Conservation (phyloP, 2,888 invertebrate genomes). For the Halictus quadricinctus region DNA sequence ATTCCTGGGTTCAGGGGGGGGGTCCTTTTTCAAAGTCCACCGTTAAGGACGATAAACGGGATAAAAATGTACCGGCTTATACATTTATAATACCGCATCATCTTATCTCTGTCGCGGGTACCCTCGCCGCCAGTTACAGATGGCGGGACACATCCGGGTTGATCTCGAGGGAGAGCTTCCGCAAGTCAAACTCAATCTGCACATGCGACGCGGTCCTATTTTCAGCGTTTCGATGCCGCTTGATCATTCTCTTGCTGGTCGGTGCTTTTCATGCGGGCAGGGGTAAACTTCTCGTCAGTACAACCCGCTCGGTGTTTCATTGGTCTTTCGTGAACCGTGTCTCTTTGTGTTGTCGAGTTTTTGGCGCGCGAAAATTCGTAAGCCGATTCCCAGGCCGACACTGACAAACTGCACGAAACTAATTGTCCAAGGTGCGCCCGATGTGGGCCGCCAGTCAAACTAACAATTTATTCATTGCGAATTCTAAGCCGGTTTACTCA, state of each 20-base stretch:
- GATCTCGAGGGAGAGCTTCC: constrained; percentile 29
- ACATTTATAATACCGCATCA: constrained; percentile 67
- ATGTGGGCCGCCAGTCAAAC: background rate
- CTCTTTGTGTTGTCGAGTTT: constrained; percentile 20
- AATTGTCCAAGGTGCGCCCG: background rate
- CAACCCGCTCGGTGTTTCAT: constrained; percentile 7
- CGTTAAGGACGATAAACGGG: constrained; percentile 60
- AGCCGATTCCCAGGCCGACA: background rate
- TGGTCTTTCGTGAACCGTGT: constrained; percentile 5
- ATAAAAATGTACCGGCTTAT: constrained; percentile 58
- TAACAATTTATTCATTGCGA: background rate
- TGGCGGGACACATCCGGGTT: constrained; percentile 49
- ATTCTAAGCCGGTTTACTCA: background rate
- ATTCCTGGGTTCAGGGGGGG: background rate
- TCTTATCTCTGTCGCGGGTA: constrained; percentile 51
- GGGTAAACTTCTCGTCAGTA: constrained; percentile 6
- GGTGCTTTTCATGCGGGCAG: constrained; percentile 29
- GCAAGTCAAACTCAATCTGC: constrained; percentile 66
- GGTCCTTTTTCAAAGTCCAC: constrained; percentile 47
- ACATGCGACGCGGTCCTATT: constrained; percentile 64
- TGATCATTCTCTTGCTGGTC: constrained; percentile 40
- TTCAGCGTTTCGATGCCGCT: constrained; percentile 51
- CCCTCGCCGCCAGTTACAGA: constrained; percentile 41
- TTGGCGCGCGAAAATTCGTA: constrained; percentile 26
- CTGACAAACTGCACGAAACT: background rate